phyloP scores from a whole-genome alignment of 1,140 invertebrate species.

The Halesus radiatus region DNA sequence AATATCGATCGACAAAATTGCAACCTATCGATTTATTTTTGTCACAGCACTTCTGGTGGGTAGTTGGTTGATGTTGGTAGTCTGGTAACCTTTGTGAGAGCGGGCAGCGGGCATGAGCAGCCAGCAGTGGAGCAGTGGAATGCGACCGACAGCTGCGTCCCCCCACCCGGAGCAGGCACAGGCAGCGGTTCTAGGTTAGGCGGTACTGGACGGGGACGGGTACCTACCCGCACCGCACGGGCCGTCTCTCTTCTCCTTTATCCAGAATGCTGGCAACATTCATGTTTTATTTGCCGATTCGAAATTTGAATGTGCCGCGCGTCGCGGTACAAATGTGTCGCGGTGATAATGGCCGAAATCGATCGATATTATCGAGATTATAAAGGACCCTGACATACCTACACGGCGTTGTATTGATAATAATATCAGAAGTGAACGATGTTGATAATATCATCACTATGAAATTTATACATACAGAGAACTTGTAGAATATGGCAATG shows the following conservation, averaged over 20 bases:
- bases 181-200: constrained; percentile 20
- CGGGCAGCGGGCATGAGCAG: not conserved
- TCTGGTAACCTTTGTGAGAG: constrained; percentile 24
- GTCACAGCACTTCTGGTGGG: not conserved
- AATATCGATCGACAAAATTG: not conserved
- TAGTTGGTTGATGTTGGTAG: not conserved
- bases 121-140: not conserved
- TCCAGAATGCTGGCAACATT: constrained; percentile 29
- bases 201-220: not conserved
- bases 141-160: constrained; percentile 29
- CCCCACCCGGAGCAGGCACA: not conserved
- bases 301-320: constrained; percentile 17
- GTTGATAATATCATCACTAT: not conserved
- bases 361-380: constrained; percentile 1
- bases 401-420: not conserved
- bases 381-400: not conserved
- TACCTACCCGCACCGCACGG: not conserved
- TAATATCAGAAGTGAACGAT: not conserved
- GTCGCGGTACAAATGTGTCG: not conserved
- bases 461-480: not conserved
- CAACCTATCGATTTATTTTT: constrained; percentile 20
- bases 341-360: not conserved
- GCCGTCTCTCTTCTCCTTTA: constrained; percentile 7
- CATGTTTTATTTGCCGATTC: not conserved
- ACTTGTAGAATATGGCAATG: not conserved